phyloP scores from a whole-genome alignment of 2,113 vertebrate genomes.

The Cottus gobio region DNA sequence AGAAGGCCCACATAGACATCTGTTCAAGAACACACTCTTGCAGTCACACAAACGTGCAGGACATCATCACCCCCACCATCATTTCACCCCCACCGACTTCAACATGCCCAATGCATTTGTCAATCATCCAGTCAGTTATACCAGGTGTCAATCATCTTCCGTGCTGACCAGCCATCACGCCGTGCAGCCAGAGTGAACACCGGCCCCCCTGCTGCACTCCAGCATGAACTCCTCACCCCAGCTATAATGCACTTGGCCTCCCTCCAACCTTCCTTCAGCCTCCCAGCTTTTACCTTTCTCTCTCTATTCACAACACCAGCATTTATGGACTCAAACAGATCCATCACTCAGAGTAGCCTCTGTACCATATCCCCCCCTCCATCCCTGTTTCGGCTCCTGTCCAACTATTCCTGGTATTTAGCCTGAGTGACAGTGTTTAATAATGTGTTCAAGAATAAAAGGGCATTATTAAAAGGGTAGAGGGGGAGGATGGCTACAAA shows the following conservation, averaged over 20 bases:
- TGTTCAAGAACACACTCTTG: conserved; percentile 2
- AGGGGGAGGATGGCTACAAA: conserved; percentile 38
- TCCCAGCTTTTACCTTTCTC: conserved; percentile 69
- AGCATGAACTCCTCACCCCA: conserved; percentile 79
- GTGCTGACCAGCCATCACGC: conserved; percentile 44
- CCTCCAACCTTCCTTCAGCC: conserved; percentile 69
- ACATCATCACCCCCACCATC: conserved; percentile 9
- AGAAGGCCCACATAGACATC: conserved; percentile 30
- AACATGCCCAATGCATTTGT: conserved; percentile 53
- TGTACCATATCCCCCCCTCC: conserved; percentile 10
- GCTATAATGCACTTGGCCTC: conserved; percentile 72
- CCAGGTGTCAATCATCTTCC: conserved; percentile 65
- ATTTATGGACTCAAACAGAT: conserved; percentile 72
- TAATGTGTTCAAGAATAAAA: conserved; percentile 81
- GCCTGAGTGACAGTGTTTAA: conserved; percentile 84
- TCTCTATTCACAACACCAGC: conserved; percentile 65
- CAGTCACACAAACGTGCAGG: conserved; percentile 7
- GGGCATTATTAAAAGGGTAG: conserved; percentile 75
- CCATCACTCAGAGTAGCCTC: conserved; percentile 71
- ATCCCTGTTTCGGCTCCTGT: conserved; percentile 64
- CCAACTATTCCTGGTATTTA: conserved; percentile 82
- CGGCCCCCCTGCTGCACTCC: conserved; percentile 49
- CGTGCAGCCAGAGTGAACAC: conserved; percentile 44
- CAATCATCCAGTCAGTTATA: conserved; percentile 53
- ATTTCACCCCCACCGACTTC: conserved; percentile 27